phyloP scores from a whole-genome alignment of 2,888 invertebrate genomes.

The Phengaris arion region DNA sequence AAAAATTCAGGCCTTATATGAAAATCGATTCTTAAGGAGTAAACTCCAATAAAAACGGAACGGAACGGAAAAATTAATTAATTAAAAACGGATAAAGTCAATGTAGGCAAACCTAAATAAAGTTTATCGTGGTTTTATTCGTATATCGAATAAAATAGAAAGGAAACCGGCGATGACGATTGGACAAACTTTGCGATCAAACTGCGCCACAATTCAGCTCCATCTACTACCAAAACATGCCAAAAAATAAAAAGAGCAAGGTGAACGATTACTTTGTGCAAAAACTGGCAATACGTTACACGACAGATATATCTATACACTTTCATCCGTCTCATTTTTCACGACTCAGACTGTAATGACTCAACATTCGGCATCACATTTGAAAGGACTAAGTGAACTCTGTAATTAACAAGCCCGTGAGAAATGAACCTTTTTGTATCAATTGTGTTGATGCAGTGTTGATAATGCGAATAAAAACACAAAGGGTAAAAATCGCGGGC shows the following conservation, averaged over 20 bases:
- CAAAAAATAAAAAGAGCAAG: not conserved
- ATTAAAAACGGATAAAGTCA: not conserved
- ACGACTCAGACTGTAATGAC: not conserved
- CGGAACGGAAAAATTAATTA: too few species aligned
- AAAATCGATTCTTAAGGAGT: too few species aligned
- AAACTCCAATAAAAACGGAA: too few species aligned
- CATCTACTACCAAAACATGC: not conserved
- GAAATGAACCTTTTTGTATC: slow-evolving; percentile 32
- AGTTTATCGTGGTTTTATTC: not conserved
- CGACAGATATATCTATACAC: not conserved
- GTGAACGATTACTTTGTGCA: not conserved
- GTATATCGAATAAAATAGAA: not conserved
- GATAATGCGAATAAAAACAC: slow-evolving; percentile 64
- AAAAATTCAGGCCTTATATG: too few species aligned
- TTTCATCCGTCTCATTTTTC: not conserved
- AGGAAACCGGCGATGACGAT: not conserved
- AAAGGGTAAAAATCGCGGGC: slow-evolving; percentile 50
- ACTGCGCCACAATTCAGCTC: slow-evolving; percentile 5
- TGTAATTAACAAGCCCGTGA: slow-evolving; percentile 23
- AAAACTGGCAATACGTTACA: not conserved
- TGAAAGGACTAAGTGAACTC: slow-evolving; percentile 11
- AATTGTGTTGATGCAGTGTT: slow-evolving; percentile 46
- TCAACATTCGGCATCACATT: not conserved
- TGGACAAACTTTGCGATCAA: slow-evolving; percentile 9
- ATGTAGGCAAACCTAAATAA: not conserved